Base-by-base conservation (phyloP, 2,888 invertebrate genomes). In the Agrotis exclamationis region DNA sequence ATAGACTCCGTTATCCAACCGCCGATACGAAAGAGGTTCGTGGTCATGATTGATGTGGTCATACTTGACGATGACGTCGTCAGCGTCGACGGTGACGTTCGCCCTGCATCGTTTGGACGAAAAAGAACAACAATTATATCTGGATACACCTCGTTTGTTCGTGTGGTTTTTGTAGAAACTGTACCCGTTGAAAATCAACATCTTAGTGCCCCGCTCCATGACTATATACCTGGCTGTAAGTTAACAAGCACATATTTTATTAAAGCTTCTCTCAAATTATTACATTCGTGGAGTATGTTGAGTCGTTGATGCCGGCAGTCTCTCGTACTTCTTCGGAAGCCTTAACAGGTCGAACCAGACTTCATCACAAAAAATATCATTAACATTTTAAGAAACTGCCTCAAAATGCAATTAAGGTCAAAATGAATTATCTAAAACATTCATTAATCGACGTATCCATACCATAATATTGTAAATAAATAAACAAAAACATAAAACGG, bases 61-160 rank as follows among this genome's bases (percentile, higher is more conserved):
- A 6, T 39, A 24, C 33, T 62, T 76, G 24, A 74, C 6, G 6
- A 84, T 76, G 13, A 58, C 28, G 24, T 73, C 56, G 24, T 72
- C 11, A 1, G 53, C 54, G 7, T 48, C 59, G 9, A 86, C 75
- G 20, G 70, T 66, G 2, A 74, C 74, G 28, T 33, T 76, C 1
- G 85, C 86, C 50, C 74, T 81, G 56, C 84, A 85, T 0, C 47
- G 51, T 28, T 68, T 74, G 5, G 72, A 53, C 0, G 64, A n/a
- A 1, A 16, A 20, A 4, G 69, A 82, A 9, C 91, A 90, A 66
- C 92, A 92, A 0, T 77, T 79, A 76, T 87, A 92, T 2, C 90
- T 79, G 7, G 51, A 70, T 0, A 86, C 86, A 0, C 87, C 87
- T 4, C 22, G 28, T 9, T 84, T 82, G 39, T 84, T 86, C 53